These are phyloP conservation scores for Hippocampus guttulatus DNA, from an alignment of 2,113 vertebrate genomes.

Conservation along the genomic window DNA sequence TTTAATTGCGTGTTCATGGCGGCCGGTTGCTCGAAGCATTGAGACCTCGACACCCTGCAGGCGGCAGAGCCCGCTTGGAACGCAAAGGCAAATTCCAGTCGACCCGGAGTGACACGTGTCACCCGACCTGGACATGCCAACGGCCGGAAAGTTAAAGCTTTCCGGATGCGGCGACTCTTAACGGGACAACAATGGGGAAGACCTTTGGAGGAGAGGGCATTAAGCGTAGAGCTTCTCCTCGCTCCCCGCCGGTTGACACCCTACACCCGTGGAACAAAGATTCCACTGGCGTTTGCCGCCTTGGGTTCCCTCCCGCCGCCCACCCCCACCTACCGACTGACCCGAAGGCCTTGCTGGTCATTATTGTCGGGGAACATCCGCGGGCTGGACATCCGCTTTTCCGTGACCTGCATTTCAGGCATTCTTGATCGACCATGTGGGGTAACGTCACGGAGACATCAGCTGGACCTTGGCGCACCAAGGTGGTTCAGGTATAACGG, in stretches of 20 bases:
- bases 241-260: constrained; percentile 18
- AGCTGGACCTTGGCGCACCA: background rate
- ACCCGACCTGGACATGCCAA: background rate
- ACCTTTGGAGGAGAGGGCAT: background rate
- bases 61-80: background rate
- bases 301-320: background rate
- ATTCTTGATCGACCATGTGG: constrained; percentile 1
- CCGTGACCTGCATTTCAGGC: constrained; percentile 22
- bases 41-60: background rate
- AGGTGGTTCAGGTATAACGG: too few species aligned
- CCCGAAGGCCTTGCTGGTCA: too few species aligned
- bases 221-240: constrained; percentile 1
- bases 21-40: background rate
- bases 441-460: background rate
- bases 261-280: constrained; percentile 8
- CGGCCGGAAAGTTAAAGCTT: background rate
- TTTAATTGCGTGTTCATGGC: background rate
- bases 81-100: background rate
- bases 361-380: background rate
- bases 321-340: background rate
- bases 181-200: background rate
- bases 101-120: background rate
- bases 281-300: constrained; percentile 3
- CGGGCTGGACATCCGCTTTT: constrained; percentile 19
- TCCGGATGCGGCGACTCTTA: background rate